phyloP scores from a whole-genome alignment of 64 coral and sea anemone genomes.

The Cladopsammia gracilis region DNA sequence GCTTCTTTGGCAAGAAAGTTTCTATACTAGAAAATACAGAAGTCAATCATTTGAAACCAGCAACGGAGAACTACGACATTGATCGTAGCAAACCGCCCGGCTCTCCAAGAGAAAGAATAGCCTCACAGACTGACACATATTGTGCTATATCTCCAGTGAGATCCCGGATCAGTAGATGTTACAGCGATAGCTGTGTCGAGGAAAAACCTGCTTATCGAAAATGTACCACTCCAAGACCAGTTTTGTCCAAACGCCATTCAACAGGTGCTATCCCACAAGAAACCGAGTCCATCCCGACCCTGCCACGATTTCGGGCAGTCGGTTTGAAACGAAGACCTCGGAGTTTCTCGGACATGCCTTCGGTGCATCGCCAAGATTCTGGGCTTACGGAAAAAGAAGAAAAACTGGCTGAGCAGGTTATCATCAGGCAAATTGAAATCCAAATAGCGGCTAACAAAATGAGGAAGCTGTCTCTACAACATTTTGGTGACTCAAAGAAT shows the following conservation, averaged over 20 bases:
- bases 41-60: background rate
- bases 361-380: background rate
- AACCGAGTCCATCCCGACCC: background rate
- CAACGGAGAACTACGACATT: background rate
- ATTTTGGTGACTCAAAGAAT: background rate
- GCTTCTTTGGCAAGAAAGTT: background rate
- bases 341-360: background rate
- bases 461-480: slow-evolving; percentile 9
- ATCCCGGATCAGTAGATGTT: background rate
- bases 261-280: background rate
- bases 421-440: slow-evolving; percentile 20
- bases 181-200: background rate
- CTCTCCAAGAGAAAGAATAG: background rate
- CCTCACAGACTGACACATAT: background rate
- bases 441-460: background rate
- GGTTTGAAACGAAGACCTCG: background rate
- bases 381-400: background rate
- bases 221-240: background rate
- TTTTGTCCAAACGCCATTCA: background rate
- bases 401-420: slow-evolving; percentile 17
- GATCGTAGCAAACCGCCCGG: too few relatives aligned
- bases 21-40: background rate
- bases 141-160: background rate
- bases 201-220: background rate
- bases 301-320: background rate